phyloP scores from a whole-genome alignment of 2,113 vertebrate genomes.

The Gavia stellata region DNA sequence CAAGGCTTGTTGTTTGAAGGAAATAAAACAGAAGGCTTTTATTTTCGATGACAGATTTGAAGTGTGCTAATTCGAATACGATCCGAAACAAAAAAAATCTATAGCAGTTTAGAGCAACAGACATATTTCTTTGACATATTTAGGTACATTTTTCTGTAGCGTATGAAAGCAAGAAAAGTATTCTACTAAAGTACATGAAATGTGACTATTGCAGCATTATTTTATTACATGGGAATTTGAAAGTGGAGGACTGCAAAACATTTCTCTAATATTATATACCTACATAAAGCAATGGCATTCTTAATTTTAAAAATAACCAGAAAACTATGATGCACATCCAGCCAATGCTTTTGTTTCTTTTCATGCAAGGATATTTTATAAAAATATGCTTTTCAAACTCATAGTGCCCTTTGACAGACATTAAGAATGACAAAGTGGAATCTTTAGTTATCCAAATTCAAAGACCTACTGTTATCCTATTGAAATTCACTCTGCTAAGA shows the following conservation, averaged over 20 bases:
- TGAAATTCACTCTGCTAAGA: background rate
- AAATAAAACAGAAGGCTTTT: background rate
- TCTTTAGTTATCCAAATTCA: background rate
- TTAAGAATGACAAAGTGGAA: background rate
- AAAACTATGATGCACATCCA: background rate
- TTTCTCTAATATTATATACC: background rate
- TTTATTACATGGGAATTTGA: background rate
- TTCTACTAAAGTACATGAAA: background rate
- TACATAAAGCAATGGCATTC: background rate
- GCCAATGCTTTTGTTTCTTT: background rate
- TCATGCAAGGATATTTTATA: background rate
- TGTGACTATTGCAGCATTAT: background rate
- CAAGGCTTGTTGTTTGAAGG: background rate
- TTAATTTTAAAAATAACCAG: background rate
- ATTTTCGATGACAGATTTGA: background rate
- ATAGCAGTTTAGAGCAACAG: background rate
- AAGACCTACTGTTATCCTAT: background rate
- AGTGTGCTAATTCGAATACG: background rate
- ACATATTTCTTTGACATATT: background rate
- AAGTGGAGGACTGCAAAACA: background rate
- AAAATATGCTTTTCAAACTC: background rate
- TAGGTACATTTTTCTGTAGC: background rate
- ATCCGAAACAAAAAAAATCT: background rate
- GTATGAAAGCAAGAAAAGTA: background rate
- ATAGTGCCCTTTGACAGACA: background rate